Conservation (phyloP, 2,888 invertebrate species). For the Microplitis deprimator region DNA sequence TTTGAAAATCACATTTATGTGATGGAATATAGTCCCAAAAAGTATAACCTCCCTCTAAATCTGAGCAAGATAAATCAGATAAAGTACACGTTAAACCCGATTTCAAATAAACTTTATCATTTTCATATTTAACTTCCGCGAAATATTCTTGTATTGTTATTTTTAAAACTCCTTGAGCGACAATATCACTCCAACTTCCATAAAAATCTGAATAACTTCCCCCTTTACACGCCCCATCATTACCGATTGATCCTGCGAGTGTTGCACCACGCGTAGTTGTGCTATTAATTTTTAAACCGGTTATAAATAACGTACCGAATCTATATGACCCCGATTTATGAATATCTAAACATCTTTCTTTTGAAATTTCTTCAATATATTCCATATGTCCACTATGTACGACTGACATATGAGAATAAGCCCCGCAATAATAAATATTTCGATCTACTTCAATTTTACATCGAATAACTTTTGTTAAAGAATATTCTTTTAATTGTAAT, state of each 20-base stretch:
- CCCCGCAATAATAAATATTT: too few relatives aligned
- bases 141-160: neutral
- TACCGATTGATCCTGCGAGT: neutral
- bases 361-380: too few relatives aligned
- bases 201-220: slow-evolving; percentile 2
- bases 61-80: neutral
- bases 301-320: neutral
- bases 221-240: neutral
- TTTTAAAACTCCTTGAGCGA: neutral
- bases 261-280: neutral
- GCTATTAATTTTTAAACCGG: neutral
- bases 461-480: too few relatives aligned
- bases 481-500: too few relatives aligned
- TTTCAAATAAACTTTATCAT: neutral
- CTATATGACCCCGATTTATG: too few relatives aligned
- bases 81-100: slow-evolving; percentile 7
- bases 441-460: too few relatives aligned
- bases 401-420: too few relatives aligned
- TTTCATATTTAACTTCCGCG: neutral
- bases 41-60: slow-evolving; percentile 17
- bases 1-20: neutral
- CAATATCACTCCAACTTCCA: neutral
- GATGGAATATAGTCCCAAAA: slow-evolving; percentile 21
- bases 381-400: too few relatives aligned
- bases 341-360: too few relatives aligned